Base-by-base conservation (phyloP, 2,797 vertebrate genomes). In the Rhabdomys pumilio region DNA sequence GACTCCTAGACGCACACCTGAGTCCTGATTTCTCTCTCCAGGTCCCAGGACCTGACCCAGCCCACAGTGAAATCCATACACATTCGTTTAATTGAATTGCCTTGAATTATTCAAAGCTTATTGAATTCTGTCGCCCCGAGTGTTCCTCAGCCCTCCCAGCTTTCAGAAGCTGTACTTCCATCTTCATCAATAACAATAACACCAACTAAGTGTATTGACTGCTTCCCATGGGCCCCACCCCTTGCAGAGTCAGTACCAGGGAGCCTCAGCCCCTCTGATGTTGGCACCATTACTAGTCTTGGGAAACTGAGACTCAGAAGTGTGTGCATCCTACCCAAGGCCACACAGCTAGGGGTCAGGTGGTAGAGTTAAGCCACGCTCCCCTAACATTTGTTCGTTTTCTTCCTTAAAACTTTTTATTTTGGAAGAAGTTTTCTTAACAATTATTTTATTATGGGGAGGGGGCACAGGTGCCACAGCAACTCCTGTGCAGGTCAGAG, bases 31-130 rank as follows among this genome's bases (percentile, higher is more conserved):
- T 91, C 67, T 76, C 75, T 75, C 20, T n/a, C 79, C 61, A 90
- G 11, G 3, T 22, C 44, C 81, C 80, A 53, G 47, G 15, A 72
- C 31, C 38, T 44, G 31, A 38, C 80, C 79, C 50, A 19, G 19
- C 8, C 20, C 13, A 22, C 50, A 86, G 63, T 31, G 53, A 93
- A 87, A 91, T 17, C 57, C 0, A 0, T 41, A 82, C 79, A 89
- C 85, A 83, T 79, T 88, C 65, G 67, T 91, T 95, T 95, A 79
- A 97, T 55, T 55, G 90, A 93, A 88, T 93, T 55, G 11, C 50
- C 41, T 29, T 86, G 85, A 93, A 90, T 92, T 72, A 86, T 90
- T 97, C 97, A 94, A 14, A 89, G 20, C 34, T 55, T 73, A 94
- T 85, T 92, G 90, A 81, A 83, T 96, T 88, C 83, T 65, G 61